Base-by-base conservation (phyloP, 2,113 vertebrate species). In the Anthoscopus minutus region DNA sequence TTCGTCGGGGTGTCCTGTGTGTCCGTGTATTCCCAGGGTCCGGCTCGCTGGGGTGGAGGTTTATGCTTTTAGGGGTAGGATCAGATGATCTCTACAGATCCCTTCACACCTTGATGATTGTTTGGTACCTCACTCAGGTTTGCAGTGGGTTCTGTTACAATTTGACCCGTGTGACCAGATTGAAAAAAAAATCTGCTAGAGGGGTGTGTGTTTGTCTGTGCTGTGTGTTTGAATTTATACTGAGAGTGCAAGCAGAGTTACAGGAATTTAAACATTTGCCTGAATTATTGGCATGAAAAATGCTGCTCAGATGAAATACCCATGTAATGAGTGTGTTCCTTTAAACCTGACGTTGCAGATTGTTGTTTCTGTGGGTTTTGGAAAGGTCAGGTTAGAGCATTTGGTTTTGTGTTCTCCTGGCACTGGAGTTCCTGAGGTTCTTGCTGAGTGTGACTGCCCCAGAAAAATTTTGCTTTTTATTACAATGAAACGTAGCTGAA, bases 1-100 rank as follows among this genome's bases (percentile, higher is more conserved):
- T 10, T 4, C 3, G 0, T 7, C 1, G 48, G 3, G 6, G 1
- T 19, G 18, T 18, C 17, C 14, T 4, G 0, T 4, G 24, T 31
- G 5, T 15, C 31, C 9, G 15, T 20, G 1, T 24, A 0, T 31
- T 42, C 38, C 22, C 17, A 0, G 21, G 15, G 15, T 2, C 4
- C 0, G 2, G 7, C 37, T n/a, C 9, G 17, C 30, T 24, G 14
- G 20, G 23, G 0, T 20, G 12, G 27, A 3, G 8, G 9, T 31
- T n/a, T 47, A 20, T 18, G 2, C 4, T 30, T n/a, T 10, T 28
- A 22, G 7, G 50, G 24, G 2, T 33, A 30, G 31, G 18, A 23
- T 4, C 22, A 9, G 19, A 2, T 51, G 24, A 4, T 40, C 16
- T 18, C 7, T 30, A 11, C 45, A 45, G 24, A 30, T 47, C 9